Evolutionary conservation across 1,140 invertebrate species (phyloP).

Genomic region (Calephelis virginiensis): DNA sequence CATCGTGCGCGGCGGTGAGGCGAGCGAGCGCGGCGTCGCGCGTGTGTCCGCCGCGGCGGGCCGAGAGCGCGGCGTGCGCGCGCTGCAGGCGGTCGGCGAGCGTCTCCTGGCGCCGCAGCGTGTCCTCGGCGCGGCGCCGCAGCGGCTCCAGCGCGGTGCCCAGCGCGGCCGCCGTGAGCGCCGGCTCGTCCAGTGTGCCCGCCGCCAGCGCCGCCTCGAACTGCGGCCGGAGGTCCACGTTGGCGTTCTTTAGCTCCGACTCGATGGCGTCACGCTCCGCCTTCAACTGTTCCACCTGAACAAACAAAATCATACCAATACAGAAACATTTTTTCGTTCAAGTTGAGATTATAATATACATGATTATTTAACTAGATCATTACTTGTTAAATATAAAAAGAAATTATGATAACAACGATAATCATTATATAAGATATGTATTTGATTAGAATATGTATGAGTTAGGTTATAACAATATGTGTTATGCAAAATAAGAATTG

Average conservation of each 20-base stretch:
- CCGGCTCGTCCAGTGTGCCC: conserved; percentile 92
- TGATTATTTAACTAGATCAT: too few species aligned
- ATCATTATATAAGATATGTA: too few species aligned
- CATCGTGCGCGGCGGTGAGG: conserved; percentile 93
- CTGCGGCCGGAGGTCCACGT: conserved; percentile 90
- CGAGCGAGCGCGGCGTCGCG: conserved; percentile 91
- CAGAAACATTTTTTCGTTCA: too few species aligned
- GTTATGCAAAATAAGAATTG: too few species aligned
- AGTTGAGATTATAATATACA: too few species aligned
- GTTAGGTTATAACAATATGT: too few species aligned
- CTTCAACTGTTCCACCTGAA: conserved; percentile 91
- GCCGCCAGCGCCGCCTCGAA: conserved; percentile 90
- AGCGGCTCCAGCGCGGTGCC: conserved; percentile 89
- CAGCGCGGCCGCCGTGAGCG: conserved; percentile 87
- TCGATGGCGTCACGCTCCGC: conserved; percentile 94
- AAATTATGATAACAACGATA: too few species aligned
- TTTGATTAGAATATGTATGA: too few species aligned
- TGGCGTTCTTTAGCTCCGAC: conserved; percentile 83
- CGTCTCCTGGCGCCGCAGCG: conserved; percentile 84
- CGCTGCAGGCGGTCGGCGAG: conserved; percentile 87
- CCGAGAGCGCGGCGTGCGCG: conserved; percentile 86
- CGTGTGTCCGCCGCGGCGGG: conserved; percentile 82
- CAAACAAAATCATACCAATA: too few species aligned
- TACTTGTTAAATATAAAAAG: too few species aligned
- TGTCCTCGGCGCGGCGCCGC: conserved; percentile 89